Percentiles rank a stretch among this genome's conserved stretches.
Conservation (phyloP, 2,888 invertebrate genomes). For the Panzeria rudis region DNA sequence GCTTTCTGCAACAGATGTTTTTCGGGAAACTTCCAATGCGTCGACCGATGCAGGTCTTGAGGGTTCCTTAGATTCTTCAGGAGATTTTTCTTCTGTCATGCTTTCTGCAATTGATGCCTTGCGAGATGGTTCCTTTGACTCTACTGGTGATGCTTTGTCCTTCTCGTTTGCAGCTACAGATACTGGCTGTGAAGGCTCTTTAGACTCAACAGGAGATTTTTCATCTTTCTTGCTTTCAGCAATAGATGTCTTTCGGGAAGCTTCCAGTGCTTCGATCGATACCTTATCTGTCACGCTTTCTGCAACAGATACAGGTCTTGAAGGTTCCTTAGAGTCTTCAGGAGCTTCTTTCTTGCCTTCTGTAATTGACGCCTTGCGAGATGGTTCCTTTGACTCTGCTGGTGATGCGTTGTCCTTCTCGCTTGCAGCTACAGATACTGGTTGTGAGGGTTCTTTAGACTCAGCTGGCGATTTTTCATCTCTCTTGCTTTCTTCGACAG, state of each 20-base stretch:
- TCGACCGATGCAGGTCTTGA: slow-evolving; percentile 54
- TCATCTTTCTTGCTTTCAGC: slow-evolving; percentile 66
- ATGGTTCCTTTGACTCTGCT: slow-evolving; percentile 51
- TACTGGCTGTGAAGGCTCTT: slow-evolving; percentile 73
- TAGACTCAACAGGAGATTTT: slow-evolving; percentile 66
- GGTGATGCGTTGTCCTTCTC: slow-evolving; percentile 36
- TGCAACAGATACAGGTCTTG: slow-evolving; percentile 55
- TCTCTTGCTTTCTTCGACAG: slow-evolving; percentile 58
- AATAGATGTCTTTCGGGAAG: slow-evolving; percentile 78
- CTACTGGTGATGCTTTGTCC: slow-evolving; percentile 66
- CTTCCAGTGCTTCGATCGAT: slow-evolving; percentile 69
- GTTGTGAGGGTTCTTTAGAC: slow-evolving; percentile 63
- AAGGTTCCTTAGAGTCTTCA: slow-evolving; percentile 63
- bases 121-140: slow-evolving; percentile 54
- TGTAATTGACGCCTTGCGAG: slow-evolving; percentile 70
- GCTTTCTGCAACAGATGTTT: slow-evolving; percentile 59
- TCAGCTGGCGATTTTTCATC: slow-evolving; percentile 56
- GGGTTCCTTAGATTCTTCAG: slow-evolving; percentile 60
- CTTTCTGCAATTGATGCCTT: slow-evolving; percentile 66
- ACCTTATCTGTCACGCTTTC: slow-evolving; percentile 43
- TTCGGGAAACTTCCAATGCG: slow-evolving; percentile 15
- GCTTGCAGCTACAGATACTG: slow-evolving; percentile 51
- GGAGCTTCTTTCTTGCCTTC: slow-evolving; percentile 62
- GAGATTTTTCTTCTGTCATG: slow-evolving; percentile 63
- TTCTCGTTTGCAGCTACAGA: slow-evolving; percentile 67